Evolutionary conservation across 2,888 invertebrate genomes (phyloP).

Genomic region (Abrostola triplasia): DNA sequence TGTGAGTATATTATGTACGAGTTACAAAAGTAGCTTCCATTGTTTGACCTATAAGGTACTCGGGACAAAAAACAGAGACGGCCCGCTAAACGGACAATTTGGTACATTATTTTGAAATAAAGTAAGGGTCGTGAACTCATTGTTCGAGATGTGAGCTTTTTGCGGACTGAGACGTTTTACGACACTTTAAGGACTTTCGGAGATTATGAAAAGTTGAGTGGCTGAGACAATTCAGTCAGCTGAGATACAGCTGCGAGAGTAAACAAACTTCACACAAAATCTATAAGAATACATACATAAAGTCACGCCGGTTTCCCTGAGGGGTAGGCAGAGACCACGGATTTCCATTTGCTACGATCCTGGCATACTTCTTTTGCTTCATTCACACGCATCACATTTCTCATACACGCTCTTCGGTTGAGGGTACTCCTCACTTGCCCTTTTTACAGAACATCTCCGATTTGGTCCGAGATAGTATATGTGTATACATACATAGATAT

Average conservation of each 20-base stretch:
- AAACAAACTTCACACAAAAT: neutral
- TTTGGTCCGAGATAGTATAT: no score
- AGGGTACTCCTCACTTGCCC: no score
- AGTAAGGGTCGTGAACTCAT: slow-evolving; percentile 16
- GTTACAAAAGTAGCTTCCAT: slow-evolving; percentile 36
- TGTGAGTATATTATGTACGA: slow-evolving; percentile 29
- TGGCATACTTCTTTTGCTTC: no score
- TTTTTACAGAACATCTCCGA: no score
- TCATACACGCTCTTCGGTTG: no score
- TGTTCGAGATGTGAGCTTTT: slow-evolving; percentile 23
- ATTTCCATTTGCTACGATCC: no score
- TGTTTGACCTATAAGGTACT: slow-evolving; percentile 16
- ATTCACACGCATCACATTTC: no score
- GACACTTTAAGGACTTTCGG: slow-evolving; percentile 9
- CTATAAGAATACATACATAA: no score
- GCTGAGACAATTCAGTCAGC: neutral
- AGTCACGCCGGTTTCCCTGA: no score
- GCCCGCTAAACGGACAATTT: slow-evolving; percentile 16
- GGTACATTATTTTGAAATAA: slow-evolving; percentile 27
- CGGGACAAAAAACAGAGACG: slow-evolving; percentile 17
- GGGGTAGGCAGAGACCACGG: no score
- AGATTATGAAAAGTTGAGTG: slow-evolving; percentile 19
- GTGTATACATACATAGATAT: no score
- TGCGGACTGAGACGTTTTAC: slow-evolving; percentile 17
- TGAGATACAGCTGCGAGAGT: neutral